These are phyloP conservation scores for Sebastolobus altivelis DNA, from an alignment of 2,797 vertebrate genomes.

Conservation along the genomic window DNA sequence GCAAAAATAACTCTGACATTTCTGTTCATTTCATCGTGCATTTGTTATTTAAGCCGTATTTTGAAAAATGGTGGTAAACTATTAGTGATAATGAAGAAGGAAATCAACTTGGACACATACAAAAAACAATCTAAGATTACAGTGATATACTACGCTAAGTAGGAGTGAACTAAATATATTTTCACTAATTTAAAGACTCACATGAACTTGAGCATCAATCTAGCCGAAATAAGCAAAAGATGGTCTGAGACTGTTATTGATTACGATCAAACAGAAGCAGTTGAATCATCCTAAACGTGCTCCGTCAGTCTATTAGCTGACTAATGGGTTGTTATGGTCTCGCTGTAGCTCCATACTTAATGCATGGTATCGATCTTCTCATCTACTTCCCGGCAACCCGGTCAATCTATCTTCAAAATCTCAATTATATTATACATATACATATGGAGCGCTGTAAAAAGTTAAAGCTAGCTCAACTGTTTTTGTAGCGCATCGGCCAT, in stretches of 20 bases:
- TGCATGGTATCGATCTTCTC: neutral
- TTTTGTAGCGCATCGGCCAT: too few species aligned
- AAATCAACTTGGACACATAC: neutral
- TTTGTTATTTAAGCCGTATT: neutral
- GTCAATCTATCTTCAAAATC: neutral
- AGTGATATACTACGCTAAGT: neutral
- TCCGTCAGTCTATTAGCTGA: neutral
- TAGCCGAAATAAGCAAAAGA: neutral
- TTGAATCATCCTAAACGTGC: neutral
- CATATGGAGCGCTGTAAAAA: neutral
- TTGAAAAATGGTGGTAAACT: neutral
- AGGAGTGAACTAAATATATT: neutral
- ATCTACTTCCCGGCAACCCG: neutral
- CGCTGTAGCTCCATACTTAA: neutral
- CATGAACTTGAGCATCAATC: neutral
- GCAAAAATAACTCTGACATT: slow-evolving; percentile 38
- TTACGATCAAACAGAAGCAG: neutral
- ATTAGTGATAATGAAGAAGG: neutral
- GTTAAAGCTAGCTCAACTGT: too few species aligned
- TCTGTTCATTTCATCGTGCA: neutral
- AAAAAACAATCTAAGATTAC: neutral
- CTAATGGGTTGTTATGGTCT: neutral
- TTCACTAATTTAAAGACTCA: neutral
- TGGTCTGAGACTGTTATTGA: neutral
- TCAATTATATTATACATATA: neutral